Percentiles rank a stretch among this genome's conserved stretches.
Evolutionary conservation across 2,888 invertebrate genomes (phyloP).

Genomic region (Dendrolimus pini): DNA sequence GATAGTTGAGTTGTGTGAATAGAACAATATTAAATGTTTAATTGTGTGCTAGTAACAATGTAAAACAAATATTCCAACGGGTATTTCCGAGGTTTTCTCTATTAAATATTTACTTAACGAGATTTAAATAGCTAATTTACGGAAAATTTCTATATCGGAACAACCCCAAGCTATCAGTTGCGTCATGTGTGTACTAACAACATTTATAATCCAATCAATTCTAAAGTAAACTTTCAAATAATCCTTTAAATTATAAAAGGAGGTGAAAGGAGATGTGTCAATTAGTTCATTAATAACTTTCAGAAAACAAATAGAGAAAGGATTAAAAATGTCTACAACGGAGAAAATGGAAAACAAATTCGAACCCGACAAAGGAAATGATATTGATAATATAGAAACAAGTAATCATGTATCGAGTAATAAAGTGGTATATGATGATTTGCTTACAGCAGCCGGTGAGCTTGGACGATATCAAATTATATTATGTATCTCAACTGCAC

Average conservation of each 20-base stretch:
- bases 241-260: not conserved
- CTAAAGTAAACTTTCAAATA: not conserved
- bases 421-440: conserved; percentile 25
- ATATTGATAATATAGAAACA: conserved; percentile 7
- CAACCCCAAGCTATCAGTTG: not conserved
- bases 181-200: not conserved
- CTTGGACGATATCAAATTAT: conserved; percentile 27
- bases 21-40: no score
- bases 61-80: no score
- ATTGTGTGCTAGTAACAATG: no score
- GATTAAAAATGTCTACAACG: not conserved
- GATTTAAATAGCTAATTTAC: no score
- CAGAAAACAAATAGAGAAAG: not conserved
- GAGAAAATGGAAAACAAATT: not conserved
- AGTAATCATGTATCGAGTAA: not conserved
- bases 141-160: no score
- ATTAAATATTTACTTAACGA: no score
- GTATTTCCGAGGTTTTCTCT: no score
- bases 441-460: conserved; percentile 29
- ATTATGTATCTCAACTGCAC: conserved; percentile 25
- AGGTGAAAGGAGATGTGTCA: not conserved
- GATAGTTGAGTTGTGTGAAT: no score
- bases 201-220: not conserved
- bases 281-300: not conserved
- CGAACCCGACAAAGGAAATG: not conserved